phyloP scores from a whole-genome alignment of 2,797 vertebrate genomes.

The Aeoliscus strigatus region DNA sequence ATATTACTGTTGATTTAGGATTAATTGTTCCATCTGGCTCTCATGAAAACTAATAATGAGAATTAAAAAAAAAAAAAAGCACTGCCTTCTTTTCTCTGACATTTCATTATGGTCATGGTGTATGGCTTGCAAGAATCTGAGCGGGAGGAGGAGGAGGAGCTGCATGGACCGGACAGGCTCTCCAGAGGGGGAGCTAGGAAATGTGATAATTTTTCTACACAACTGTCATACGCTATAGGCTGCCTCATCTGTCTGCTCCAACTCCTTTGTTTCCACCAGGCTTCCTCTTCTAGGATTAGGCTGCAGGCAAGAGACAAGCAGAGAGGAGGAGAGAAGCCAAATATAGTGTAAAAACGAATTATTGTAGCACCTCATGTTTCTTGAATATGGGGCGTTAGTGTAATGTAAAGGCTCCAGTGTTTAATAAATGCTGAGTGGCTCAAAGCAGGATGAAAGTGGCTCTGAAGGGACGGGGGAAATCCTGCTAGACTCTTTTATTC shows the following conservation, averaged over 20 bases:
- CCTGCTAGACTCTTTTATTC: not conserved
- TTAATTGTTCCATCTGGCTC: conserved; percentile 87
- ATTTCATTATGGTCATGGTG: conserved; percentile 35
- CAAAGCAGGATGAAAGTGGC: conserved; percentile 25
- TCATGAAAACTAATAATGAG: conserved; percentile 49
- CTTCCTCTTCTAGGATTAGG: conserved; percentile 41
- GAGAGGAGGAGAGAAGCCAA: conserved; percentile 12
- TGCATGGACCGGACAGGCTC: conserved; percentile 42
- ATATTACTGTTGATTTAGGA: conserved; percentile 70
- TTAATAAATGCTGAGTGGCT: conserved; percentile 52
- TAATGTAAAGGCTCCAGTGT: conserved; percentile 43
- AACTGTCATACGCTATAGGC: conserved; percentile 72
- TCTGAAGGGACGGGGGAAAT: conserved; percentile 20
- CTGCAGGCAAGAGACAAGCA: conserved; percentile 23
- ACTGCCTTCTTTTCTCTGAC: conserved; percentile 26
- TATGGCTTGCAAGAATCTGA: conserved; percentile 29
- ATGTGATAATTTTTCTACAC: conserved; percentile 72
- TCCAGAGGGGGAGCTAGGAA: conserved; percentile 62
- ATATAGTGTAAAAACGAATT: conserved; percentile 40
- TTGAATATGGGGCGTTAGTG: conserved; percentile 42
- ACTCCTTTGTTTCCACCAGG: conserved; percentile 71
- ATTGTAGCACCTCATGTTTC: conserved; percentile 42
- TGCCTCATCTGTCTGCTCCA: conserved; percentile 72
- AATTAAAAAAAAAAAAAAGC: conserved; percentile 30
- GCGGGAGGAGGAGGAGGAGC: conserved; percentile 27